Evolutionary conservation across 2,113 vertebrate species (phyloP).

Genomic region (Capreolus pygargus): DNA sequence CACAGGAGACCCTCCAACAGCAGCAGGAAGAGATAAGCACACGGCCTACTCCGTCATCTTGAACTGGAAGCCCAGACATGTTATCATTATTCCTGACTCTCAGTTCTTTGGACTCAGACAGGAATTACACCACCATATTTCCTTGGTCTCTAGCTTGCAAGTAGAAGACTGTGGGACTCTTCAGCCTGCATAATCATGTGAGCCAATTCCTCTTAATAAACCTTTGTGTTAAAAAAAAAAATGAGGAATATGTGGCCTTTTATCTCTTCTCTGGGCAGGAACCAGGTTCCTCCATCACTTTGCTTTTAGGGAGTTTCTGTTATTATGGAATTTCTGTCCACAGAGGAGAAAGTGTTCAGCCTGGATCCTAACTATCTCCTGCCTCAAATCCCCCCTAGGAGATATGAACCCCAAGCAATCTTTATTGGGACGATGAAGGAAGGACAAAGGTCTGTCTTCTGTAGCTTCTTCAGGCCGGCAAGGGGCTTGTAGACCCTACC

Average conservation of each 20-base stretch:
- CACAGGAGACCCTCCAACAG: background rate
- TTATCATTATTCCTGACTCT: background rate
- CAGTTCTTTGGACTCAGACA: background rate
- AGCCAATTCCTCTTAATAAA: background rate
- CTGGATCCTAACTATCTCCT: background rate
- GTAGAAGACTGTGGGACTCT: background rate
- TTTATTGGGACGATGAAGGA: background rate
- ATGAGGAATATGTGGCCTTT: background rate
- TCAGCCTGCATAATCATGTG: background rate
- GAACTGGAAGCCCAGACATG: background rate
- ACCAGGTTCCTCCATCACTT: background rate
- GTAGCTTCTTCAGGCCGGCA: background rate
- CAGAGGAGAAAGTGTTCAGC: background rate
- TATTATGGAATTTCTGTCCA: background rate
- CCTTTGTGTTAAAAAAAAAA: background rate
- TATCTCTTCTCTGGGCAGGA: background rate
- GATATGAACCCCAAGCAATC: background rate
- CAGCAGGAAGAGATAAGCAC: background rate
- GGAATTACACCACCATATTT: background rate
- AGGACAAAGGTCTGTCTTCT: background rate
- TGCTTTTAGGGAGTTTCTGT: background rate
- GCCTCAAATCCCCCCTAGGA: background rate
- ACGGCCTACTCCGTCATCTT: background rate
- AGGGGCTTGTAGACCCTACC: background rate
- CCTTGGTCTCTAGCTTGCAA: background rate